phyloP scores from a whole-genome alignment of 2,797 vertebrate genomes.

The Lacerta agilis region DNA sequence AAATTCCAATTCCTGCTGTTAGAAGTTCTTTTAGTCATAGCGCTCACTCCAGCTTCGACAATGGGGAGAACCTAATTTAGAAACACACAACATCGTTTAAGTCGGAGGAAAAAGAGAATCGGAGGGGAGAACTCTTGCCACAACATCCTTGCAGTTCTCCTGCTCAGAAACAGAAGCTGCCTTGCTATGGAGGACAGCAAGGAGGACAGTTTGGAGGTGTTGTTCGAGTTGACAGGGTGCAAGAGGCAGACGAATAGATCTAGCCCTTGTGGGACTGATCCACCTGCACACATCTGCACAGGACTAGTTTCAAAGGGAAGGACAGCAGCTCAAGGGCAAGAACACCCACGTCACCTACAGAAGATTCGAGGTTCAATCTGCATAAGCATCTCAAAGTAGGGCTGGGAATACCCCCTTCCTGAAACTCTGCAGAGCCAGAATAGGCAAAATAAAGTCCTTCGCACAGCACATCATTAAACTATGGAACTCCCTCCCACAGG shows the following conservation, averaged over 20 bases:
- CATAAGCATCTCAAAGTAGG: too few relatives aligned
- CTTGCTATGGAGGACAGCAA: neutral
- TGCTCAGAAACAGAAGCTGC: neutral
- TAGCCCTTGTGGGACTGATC: neutral
- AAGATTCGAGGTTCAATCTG: too few relatives aligned
- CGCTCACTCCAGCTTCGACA: neutral
- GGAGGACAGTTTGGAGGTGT: neutral
- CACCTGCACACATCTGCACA: neutral
- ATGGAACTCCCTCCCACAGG: too few relatives aligned
- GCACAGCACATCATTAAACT: too few relatives aligned
- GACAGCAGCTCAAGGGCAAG: neutral
- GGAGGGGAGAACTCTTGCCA: neutral
- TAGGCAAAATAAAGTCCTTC: too few relatives aligned
- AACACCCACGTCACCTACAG: too few relatives aligned
- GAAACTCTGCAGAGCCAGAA: too few relatives aligned
- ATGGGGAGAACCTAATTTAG: constrained; percentile 13
- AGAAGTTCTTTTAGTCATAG: neutral
- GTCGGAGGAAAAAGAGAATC: neutral
- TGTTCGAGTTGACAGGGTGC: neutral
- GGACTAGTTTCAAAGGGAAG: neutral
- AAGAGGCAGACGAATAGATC: neutral
- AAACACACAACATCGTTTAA: neutral
- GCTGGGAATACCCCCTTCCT: too few relatives aligned
- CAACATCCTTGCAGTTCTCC: neutral
- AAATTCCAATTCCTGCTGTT: neutral